Base-by-base conservation (phyloP, 2,797 vertebrate species). In the Botia almorhae region DNA sequence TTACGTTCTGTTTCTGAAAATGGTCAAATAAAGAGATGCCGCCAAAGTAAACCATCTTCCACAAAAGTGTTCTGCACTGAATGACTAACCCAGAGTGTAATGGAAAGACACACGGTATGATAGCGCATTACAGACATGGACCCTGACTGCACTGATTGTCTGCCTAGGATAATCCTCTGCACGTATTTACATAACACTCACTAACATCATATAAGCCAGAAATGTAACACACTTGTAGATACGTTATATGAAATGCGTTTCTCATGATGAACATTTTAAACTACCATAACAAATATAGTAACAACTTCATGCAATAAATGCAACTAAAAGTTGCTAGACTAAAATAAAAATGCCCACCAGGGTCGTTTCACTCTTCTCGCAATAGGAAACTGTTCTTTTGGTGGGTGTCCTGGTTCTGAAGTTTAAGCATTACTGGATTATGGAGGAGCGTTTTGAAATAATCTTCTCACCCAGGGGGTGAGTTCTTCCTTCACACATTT, bases 391-490 rank as follows among this genome's bases (percentile, higher is more conserved):
- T 4, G 50, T 39, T 55, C 36, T 29, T 53, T 2, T 11, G 33
- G 2, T 16, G n/a, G 16, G 29, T 55, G 50, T 67, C 55, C n/a
- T 17, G 61, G 50, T 67, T 67, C n/a, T 17, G 48, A 23, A 51
- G 8, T 55, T 39, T 48, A 43, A 56, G 14, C 50, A 76, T 76
- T 56, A 26, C 14, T 7, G 50, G 33, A 67, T 68, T 68, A 76
- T 56, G 19, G 2, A 43, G 43, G 50, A 55, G 29, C 19, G 39
- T 60, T 69, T 48, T 13, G 21, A 7, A 21, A 78, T 69, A 78
- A 78, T 78, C 55, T 56, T 65, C 36, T 63, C 60, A 76, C 46
- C 74, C 46, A 33, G 26, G 5, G 39, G 72, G 21, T 1, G 36
- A 61, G 7, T 61, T 74, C 14, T 29, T 68, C 33, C 51, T 43